phyloP scores from a whole-genome alignment of 2,888 invertebrate species.

The Lydus trimaculatus region DNA sequence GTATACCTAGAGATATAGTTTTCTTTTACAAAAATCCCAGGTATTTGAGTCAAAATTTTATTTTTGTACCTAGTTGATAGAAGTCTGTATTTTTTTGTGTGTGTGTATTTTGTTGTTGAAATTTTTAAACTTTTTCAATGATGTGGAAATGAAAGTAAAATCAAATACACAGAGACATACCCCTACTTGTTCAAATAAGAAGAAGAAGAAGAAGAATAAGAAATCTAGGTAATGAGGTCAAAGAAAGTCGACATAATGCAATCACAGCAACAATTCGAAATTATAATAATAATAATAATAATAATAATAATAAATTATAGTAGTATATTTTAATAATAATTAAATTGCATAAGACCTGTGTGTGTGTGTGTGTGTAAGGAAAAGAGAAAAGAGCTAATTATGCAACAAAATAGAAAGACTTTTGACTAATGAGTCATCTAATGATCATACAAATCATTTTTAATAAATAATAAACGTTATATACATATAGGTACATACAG shows the following conservation, averaged over 20 bases:
- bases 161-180: background rate
- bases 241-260: background rate
- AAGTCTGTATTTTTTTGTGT: no score
- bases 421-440: no score
- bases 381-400: background rate
- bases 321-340: background rate
- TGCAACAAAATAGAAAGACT: background rate
- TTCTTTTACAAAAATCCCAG: no score
- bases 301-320: background rate
- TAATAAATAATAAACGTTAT: no score
- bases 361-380: background rate
- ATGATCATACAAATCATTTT: no score
- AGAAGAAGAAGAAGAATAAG: background rate
- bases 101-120: no score
- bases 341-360: background rate
- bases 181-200: no score
- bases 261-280: background rate
- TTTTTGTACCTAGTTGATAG: no score
- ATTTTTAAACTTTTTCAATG: background rate
- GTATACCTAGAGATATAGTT: no score
- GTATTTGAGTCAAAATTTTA: no score
- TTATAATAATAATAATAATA: background rate
- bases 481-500: no score
- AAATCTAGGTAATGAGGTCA: background rate
- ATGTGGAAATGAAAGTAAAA: slow-evolving; percentile 6